Conservation (phyloP, 2,797 vertebrate genomes). For the Cryptoblepharus egeriae region DNA sequence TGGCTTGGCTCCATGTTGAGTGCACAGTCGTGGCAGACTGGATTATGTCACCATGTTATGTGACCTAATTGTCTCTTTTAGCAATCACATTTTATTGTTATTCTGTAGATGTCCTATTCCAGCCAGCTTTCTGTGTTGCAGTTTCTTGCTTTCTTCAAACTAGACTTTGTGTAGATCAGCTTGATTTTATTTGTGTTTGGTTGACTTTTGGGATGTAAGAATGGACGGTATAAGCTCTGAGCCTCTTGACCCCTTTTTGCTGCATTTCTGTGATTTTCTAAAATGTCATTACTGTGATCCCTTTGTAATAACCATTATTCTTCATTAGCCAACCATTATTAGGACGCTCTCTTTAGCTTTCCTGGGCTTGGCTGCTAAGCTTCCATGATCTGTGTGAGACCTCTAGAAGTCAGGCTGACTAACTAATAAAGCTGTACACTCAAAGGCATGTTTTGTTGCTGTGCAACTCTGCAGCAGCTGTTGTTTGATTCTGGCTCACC, state of each 20-base stretch:
- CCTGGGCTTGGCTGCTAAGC: conserved; percentile 39
- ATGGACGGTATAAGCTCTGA: conserved; percentile 15
- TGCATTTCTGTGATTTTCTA: conserved; percentile 17
- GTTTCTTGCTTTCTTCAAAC: background rate
- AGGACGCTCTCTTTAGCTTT: conserved; percentile 15
- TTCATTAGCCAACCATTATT: conserved; percentile 25
- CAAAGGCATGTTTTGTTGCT: conserved; percentile 46
- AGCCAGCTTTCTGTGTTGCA: background rate
- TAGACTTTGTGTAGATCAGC: background rate
- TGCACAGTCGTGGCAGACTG: background rate
- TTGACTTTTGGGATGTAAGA: background rate
- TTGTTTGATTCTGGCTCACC: conserved; percentile 14
- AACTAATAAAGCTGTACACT: conserved; percentile 46
- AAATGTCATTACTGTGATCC: conserved; percentile 7
- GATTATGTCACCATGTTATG: too few relatives aligned
- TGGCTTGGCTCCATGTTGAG: background rate
- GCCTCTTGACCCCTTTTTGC: conserved; percentile 1
- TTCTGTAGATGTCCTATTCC: background rate
- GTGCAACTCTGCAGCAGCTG: conserved; percentile 47
- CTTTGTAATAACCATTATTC: conserved; percentile 13
- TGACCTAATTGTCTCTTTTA: background rate
- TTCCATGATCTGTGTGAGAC: conserved; percentile 32
- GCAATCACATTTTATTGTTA: too few relatives aligned
- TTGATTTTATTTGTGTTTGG: conserved; percentile 12
- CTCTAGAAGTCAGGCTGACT: conserved; percentile 34